These are phyloP conservation scores for Drosophila putrida DNA, from an alignment of 2,888 invertebrate genomes.

Conservation along the genomic window DNA sequence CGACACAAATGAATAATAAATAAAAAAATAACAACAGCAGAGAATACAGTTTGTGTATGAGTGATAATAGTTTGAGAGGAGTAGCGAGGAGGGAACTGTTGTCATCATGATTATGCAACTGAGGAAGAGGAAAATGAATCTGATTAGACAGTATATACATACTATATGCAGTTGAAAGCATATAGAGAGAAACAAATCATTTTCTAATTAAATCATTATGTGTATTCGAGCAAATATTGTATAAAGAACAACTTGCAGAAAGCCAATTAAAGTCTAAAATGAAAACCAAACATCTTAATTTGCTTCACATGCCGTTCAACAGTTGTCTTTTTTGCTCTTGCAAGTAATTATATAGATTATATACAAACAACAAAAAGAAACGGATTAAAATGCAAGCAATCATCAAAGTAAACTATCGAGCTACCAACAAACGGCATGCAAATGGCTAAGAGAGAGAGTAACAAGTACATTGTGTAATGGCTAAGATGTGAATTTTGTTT, in stretches of 20 bases:
- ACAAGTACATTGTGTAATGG: slow-evolving; percentile 30
- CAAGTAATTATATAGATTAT: slow-evolving; percentile 28
- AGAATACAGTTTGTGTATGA: slow-evolving; percentile 41
- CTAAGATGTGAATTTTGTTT: slow-evolving; percentile 53
- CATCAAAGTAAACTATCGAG: slow-evolving; percentile 26
- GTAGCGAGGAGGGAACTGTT: slow-evolving; percentile 13
- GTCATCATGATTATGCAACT: slow-evolving; percentile 37
- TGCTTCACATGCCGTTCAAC: slow-evolving; percentile 60
- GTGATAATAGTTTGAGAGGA: slow-evolving; percentile 42
- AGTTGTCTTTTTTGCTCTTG: slow-evolving; percentile 49
- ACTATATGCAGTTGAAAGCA: slow-evolving; percentile 22
- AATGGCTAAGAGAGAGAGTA: slow-evolving; percentile 8
- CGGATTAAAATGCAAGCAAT: slow-evolving; percentile 21
- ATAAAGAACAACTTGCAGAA: slow-evolving; percentile 37
- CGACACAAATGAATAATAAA: slow-evolving; percentile 38
- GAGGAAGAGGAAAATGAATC: slow-evolving; percentile 21
- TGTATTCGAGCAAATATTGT: slow-evolving; percentile 39
- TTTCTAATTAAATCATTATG: slow-evolving; percentile 25
- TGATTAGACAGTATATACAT: slow-evolving; percentile 29
- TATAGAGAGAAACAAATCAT: slow-evolving; percentile 8
- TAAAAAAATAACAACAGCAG: slow-evolving; percentile 17
- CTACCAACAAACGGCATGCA: slow-evolving; percentile 11
- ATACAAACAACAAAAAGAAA: slow-evolving; percentile 12
- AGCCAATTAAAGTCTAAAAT: slow-evolving; percentile 38
- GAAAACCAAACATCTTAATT: slow-evolving; percentile 42